Base-by-base conservation (phyloP, 2,888 invertebrate species). In the Phania funesta region DNA sequence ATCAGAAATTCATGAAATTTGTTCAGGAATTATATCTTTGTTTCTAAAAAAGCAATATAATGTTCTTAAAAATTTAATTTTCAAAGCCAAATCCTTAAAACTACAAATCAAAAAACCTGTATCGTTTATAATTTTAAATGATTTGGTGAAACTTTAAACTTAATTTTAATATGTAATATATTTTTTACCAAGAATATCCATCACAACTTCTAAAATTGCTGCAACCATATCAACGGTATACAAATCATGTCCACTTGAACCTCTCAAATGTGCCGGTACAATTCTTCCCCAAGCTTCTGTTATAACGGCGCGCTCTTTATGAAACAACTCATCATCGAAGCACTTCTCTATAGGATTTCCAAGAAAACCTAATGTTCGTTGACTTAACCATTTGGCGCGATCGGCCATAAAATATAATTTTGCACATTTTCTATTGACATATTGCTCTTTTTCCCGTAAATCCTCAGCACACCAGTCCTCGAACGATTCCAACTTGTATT, bases 391-490 rank as follows among this genome's bases (percentile, higher is more conserved):
- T 3, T 62, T 83, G 0, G 86, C 87, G 0, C 91, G 87, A 74
- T 87, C 87, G 26, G 88, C 86, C 89, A 91, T 88, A 62, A 88
- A 91, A 80, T 87, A 88, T 58, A 90, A 88, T 73, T 90, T 90
- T 2, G 87, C 86, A 29, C 88, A 89, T 73, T 88, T 89, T 16
- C 87, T 87, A 0, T 86, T 85, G 1, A 90, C 90, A 62, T 89
- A 90, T 16, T 87, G 88, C 22, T 88, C 84, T 35, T 87, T 89
- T 35, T 89, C 87, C 24, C 85, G 86, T 0, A 91, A 80, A 68
- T 89, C 90, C 7, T 87, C 76, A 3, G 78, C 62, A 35, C 90
- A 90, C 89, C 89, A 90, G 26, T 87, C 87, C 1, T 84, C 80
- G 70, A 91, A 90, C 0, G 87, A 87, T 35, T 90, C 87, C 60